Conservation (phyloP, 2,797 vertebrate genomes). For the Sphenodon punctatus region DNA sequence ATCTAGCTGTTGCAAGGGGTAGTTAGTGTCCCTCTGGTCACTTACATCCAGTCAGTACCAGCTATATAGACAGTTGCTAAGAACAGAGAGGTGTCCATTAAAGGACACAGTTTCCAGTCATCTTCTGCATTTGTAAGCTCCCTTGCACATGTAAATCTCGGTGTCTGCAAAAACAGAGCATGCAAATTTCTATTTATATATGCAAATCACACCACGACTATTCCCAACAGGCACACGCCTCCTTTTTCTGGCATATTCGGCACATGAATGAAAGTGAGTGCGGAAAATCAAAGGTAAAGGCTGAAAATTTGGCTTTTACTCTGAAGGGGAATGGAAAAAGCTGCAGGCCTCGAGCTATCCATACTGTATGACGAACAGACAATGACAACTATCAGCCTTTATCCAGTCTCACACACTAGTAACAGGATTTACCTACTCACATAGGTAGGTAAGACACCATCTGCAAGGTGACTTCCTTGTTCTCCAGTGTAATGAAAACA, state of each 20-base stretch:
- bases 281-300: slow-evolving; percentile 22
- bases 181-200: slow-evolving; percentile 34
- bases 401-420: neutral
- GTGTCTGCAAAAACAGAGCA: slow-evolving; percentile 33
- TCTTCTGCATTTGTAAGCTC: slow-evolving; percentile 14
- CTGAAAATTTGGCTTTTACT: slow-evolving; percentile 9
- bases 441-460: slow-evolving; percentile 48
- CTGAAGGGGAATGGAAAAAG: neutral
- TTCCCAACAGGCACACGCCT: slow-evolving; percentile 50
- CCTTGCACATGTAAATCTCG: slow-evolving; percentile 33
- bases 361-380: neutral
- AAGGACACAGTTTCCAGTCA: slow-evolving; percentile 8
- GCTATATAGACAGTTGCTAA: neutral
- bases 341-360: slow-evolving; percentile 18
- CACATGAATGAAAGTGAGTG: slow-evolving; percentile 16
- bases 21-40: too few relatives aligned
- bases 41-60: too few relatives aligned
- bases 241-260: slow-evolving; percentile 12
- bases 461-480: slow-evolving; percentile 61
- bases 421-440: slow-evolving; percentile 42
- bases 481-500: slow-evolving; percentile 65
- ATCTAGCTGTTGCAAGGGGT: neutral
- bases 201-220: slow-evolving; percentile 29
- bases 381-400: slow-evolving; percentile 21
- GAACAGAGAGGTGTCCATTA: slow-evolving; percentile 8